These are phyloP conservation scores for Carlito syrichta DNA, from an alignment of 2,113 vertebrate genomes.

Conservation along the genomic window DNA sequence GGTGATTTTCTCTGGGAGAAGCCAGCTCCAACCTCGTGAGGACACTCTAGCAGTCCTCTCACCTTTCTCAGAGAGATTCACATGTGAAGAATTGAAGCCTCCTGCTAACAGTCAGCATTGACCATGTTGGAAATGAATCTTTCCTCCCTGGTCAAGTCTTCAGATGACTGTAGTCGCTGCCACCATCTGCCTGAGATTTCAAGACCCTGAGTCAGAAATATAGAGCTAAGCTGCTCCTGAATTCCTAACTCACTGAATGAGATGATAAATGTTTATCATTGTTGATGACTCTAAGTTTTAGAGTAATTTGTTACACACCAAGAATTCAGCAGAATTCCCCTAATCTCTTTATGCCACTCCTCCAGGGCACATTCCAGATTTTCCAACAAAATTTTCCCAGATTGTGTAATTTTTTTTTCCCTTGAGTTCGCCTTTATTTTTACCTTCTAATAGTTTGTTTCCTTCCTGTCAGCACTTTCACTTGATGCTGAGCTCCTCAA, in stretches of 20 bases:
- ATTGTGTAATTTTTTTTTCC: no score
- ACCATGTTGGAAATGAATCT: no score
- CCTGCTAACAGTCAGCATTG: neutral
- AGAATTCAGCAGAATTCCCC: neutral
- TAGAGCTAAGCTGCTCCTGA: no score
- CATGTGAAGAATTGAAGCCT: neutral
- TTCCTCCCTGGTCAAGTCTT: accelerated
- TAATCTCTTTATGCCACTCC: neutral
- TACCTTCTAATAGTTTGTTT: neutral
- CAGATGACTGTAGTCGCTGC: accelerated
- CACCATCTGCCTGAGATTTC: neutral
- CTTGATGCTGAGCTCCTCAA: neutral
- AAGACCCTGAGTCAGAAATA: neutral
- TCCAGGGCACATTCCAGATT: no score
- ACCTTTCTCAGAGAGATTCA: neutral
- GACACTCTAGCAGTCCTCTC: neutral
- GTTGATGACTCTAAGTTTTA: neutral
- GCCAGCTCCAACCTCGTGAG: neutral
- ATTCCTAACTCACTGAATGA: no score
- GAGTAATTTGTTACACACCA: neutral
- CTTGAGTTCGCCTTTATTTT: no score
- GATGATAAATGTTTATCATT: neutral
- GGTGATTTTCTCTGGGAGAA: neutral
- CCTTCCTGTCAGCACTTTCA: neutral
- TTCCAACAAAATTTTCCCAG: neutral